Evolutionary conservation across 2,797 vertebrate genomes (phyloP).

Genomic region (Chelon labrosus): DNA sequence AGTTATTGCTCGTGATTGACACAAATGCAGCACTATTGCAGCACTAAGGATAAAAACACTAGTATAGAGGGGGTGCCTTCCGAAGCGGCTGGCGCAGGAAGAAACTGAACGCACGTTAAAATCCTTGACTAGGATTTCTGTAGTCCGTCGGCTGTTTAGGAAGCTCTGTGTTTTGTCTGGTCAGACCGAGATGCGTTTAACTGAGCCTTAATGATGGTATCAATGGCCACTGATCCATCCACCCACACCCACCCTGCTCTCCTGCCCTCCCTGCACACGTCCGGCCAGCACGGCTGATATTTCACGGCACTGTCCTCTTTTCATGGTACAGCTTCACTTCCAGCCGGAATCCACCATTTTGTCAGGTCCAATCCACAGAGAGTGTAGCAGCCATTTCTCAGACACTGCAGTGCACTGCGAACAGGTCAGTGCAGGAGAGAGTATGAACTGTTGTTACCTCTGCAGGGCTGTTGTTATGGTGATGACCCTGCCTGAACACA

Average conservation of each 20-base stretch:
- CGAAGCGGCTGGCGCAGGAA: neutral
- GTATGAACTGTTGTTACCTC: slow-evolving; percentile 15
- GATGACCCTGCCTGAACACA: neutral
- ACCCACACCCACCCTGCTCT: slow-evolving; percentile 32
- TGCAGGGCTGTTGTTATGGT: slow-evolving; percentile 1
- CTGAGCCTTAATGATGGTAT: slow-evolving; percentile 18
- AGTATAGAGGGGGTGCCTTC: neutral
- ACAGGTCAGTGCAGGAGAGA: slow-evolving; percentile 41
- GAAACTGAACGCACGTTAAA: slow-evolving; percentile 4
- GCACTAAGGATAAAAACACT: neutral
- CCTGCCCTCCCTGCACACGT: slow-evolving; percentile 27
- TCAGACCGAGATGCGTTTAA: neutral
- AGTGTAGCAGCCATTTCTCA: slow-evolving; percentile 77
- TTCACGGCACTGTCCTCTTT: slow-evolving; percentile 23
- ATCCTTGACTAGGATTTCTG: neutral
- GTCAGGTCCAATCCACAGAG: slow-evolving; percentile 55
- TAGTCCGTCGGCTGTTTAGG: neutral
- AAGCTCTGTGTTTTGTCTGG: neutral
- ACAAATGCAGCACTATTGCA: neutral
- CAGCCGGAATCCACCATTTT: slow-evolving; percentile 77
- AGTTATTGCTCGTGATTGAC: neutral
- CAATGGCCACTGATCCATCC: slow-evolving; percentile 45
- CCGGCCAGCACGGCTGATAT: slow-evolving; percentile 42
- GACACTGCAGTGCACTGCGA: slow-evolving; percentile 58
- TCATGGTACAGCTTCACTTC: slow-evolving; percentile 26